A percentile compares a stretch with the other conserved stretches of the same genome.
Evolutionary conservation across 2,113 vertebrate species (phyloP).

Genomic region (Clarias batrachus): DNA sequence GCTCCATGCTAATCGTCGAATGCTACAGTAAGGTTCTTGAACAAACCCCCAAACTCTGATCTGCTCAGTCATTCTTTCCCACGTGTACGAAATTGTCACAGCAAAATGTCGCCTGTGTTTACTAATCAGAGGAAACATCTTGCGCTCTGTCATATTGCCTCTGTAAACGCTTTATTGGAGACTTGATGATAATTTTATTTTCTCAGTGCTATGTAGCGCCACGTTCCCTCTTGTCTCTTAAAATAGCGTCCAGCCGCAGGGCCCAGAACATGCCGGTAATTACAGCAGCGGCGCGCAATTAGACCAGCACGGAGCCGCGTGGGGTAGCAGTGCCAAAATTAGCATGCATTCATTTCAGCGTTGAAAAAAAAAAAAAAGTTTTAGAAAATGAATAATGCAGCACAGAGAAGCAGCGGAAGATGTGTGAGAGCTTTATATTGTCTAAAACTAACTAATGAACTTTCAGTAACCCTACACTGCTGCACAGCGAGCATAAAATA

Average conservation of each 20-base stretch:
- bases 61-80: background rate
- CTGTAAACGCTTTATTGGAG: constrained; percentile 42
- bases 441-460: background rate
- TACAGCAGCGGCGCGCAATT: constrained; percentile 3
- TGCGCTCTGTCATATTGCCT: constrained; percentile 14
- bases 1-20: background rate
- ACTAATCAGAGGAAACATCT: background rate
- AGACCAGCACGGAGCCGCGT: background rate
- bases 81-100: background rate
- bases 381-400: background rate
- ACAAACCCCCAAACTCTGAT: background rate
- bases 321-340: background rate
- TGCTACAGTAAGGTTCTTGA: background rate
- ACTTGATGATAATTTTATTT: constrained; percentile 27
- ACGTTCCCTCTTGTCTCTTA: constrained; percentile 27
- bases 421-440: background rate
- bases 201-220: constrained; percentile 2
- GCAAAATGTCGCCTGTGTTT: background rate
- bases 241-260: constrained; percentile 34
- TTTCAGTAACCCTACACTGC: background rate
- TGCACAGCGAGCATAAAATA: background rate
- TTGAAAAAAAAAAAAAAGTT: background rate
- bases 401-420: background rate
- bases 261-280: constrained; percentile 9
- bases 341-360: background rate